Percentiles rank a stretch among this genome's conserved stretches.
Conservation (phyloP, 2,113 vertebrate species). For the Serranochromis macrocephalus region DNA sequence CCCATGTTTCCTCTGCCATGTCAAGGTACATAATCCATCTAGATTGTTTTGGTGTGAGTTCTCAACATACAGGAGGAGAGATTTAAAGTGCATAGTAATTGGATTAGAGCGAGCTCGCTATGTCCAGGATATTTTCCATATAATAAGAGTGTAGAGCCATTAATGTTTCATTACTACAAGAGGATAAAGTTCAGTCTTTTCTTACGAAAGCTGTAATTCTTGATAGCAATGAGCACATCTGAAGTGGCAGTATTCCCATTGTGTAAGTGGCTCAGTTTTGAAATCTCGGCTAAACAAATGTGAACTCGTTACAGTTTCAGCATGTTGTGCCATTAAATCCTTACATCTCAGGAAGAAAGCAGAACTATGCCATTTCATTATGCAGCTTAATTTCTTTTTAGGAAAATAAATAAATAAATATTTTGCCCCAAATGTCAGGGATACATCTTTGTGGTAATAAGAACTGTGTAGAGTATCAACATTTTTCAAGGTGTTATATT, state of each 20-base stretch:
- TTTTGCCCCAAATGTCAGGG: background rate
- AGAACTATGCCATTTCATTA: background rate
- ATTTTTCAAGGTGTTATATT: background rate
- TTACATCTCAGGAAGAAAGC: background rate
- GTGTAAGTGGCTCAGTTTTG: background rate
- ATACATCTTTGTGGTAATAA: background rate
- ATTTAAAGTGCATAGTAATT: background rate
- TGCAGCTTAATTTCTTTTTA: background rate
- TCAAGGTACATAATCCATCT: background rate
- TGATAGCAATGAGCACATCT: conserved; percentile 42
- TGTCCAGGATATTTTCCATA: conserved; percentile 2
- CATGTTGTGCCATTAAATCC: background rate
- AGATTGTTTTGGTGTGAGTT: background rate
- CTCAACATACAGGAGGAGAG: background rate
- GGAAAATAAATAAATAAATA: background rate
- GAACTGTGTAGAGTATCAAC: background rate
- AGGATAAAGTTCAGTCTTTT: conserved; percentile 43
- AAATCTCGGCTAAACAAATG: background rate
- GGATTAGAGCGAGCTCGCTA: background rate
- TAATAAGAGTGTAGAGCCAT: background rate
- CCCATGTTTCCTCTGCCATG: background rate
- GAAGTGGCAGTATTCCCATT: conserved; percentile 22
- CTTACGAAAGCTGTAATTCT: conserved; percentile 39
- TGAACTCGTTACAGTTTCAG: background rate
- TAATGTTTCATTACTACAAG: conserved; percentile 18